Conservation (phyloP, 2,797 vertebrate species). For the Oceanodroma leucorhoa region DNA sequence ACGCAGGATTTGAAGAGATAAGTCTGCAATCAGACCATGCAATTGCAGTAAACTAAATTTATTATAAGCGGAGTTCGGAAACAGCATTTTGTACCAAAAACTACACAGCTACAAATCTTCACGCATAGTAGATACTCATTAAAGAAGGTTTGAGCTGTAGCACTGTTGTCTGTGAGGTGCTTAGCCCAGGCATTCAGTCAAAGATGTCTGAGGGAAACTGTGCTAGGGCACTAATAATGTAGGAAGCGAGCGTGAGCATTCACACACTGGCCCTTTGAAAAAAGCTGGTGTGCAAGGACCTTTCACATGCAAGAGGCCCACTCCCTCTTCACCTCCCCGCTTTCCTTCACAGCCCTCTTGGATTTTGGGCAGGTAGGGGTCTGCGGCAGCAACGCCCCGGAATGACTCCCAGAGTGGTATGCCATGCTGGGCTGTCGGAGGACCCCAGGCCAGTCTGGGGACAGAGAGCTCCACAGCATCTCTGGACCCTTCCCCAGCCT, state of each 20-base stretch:
- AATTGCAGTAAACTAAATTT: neutral
- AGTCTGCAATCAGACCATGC: neutral
- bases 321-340: accelerated
- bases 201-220: neutral
- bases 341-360: neutral
- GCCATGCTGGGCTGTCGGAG: neutral
- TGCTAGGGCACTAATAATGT: neutral
- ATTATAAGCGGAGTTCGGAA: neutral
- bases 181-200: neutral
- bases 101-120: neutral
- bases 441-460: neutral
- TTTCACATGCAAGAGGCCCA: accelerated
- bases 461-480: too few relatives aligned
- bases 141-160: neutral
- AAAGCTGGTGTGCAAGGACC: neutral
- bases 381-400: accelerated
- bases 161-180: neutral
- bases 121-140: neutral
- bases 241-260: neutral
- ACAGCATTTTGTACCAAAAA: neutral
- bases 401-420: neutral
- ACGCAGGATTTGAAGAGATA: neutral
- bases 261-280: neutral
- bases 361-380: neutral
- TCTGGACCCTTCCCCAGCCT: neutral